A percentile compares a stretch with the other conserved stretches of the same genome.
phyloP scores from a whole-genome alignment of 2,797 vertebrate genomes.

The Epinephelus awoara region DNA sequence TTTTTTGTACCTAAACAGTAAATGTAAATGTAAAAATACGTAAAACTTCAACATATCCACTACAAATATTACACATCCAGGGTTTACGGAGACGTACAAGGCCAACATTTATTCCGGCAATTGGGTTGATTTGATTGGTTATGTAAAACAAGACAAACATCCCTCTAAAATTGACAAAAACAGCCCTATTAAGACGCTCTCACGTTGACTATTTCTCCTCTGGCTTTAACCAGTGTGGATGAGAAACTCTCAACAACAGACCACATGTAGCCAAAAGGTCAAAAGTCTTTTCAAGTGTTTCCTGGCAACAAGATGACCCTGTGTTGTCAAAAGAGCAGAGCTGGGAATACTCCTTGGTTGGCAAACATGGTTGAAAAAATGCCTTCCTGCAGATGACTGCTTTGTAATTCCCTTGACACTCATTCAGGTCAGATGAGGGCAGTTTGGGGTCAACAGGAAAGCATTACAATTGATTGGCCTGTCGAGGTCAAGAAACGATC shows the following conservation, averaged over 20 bases:
- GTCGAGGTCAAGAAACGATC: constrained; percentile 37
- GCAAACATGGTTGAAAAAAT: constrained; percentile 50
- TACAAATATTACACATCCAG: too few species aligned
- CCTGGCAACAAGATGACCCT: constrained; percentile 67
- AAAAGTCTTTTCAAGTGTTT: constrained; percentile 65
- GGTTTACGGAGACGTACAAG: too few species aligned
- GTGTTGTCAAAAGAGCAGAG: constrained; percentile 31
- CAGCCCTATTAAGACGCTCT: constrained; percentile 1
- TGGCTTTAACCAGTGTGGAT: neutral
- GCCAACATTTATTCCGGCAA: too few species aligned
- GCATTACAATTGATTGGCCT: constrained; percentile 50
- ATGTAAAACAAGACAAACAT: neutral
- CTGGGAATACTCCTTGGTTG: constrained; percentile 5
- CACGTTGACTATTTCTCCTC: constrained; percentile 22
- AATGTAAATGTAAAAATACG: too few species aligned
- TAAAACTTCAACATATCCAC: too few species aligned
- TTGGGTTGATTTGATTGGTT: constrained; percentile 4
- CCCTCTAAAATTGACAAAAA: neutral
- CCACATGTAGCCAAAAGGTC: constrained; percentile 58
- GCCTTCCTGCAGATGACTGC: constrained; percentile 47
- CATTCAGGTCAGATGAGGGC: constrained; percentile 58
- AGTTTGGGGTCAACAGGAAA: constrained; percentile 62
- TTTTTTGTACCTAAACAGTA: too few species aligned
- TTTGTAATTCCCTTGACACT: constrained; percentile 59
- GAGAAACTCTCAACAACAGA: constrained; percentile 38